Evolutionary conservation across 1,140 invertebrate species (phyloP).

Genomic region (Leptinotarsa texana): DNA sequence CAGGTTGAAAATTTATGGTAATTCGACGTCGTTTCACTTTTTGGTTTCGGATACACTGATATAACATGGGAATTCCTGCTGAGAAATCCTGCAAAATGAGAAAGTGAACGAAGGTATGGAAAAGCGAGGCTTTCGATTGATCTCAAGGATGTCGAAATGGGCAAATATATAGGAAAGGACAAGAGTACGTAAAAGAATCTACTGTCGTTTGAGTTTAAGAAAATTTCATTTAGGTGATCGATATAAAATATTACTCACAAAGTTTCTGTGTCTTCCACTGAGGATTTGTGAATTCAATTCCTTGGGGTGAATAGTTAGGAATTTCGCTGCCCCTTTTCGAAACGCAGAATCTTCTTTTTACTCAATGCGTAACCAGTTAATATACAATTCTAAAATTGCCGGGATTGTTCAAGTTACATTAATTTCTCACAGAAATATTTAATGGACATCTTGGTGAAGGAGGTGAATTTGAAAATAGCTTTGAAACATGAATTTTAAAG

Average conservation of each 20-base stretch:
- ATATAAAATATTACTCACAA: neutral
- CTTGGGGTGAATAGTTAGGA: no score
- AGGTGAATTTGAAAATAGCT: no score
- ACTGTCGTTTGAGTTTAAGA: neutral
- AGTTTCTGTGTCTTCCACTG: neutral
- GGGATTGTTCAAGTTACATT: no score
- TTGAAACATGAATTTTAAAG: no score
- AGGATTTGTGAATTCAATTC: no score
- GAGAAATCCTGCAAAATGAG: constrained; percentile 8
- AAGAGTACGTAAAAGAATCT: neutral
- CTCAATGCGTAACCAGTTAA: no score
- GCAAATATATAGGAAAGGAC: neutral
- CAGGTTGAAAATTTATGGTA: constrained; percentile 24
- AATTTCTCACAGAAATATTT: no score
- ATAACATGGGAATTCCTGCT: constrained; percentile 22
- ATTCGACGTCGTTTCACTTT: constrained; percentile 23
- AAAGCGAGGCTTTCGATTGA: constrained; percentile 4
- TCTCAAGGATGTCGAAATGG: constrained; percentile 1
- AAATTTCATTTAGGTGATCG: neutral
- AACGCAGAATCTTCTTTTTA: no score
- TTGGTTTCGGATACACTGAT: neutral
- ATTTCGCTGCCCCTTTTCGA: no score
- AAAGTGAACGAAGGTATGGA: neutral
- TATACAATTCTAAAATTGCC: no score
- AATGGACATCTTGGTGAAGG: no score